phyloP scores from a whole-genome alignment of 2,888 invertebrate species.

The Drosophila merina region DNA sequence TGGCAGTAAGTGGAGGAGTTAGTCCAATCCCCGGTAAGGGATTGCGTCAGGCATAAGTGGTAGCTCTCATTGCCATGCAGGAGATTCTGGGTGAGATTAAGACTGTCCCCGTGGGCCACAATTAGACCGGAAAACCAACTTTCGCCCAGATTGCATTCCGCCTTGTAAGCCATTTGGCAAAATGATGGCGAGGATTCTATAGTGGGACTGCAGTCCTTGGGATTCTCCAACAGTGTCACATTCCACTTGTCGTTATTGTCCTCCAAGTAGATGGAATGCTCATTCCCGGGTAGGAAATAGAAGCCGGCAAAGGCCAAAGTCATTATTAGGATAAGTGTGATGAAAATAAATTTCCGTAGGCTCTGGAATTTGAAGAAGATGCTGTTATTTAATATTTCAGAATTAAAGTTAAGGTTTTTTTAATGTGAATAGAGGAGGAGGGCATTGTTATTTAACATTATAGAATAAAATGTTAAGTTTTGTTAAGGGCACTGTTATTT shows the following conservation, averaged over 20 bases:
- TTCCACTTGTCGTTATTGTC: slow-evolving; percentile 55
- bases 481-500: too few species aligned
- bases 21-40: slow-evolving; percentile 15
- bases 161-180: slow-evolving; percentile 56
- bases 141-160: slow-evolving; percentile 48
- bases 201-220: slow-evolving; percentile 48
- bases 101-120: slow-evolving; percentile 35
- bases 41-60: slow-evolving; percentile 44
- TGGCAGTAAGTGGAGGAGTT: slow-evolving; percentile 43
- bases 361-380: slow-evolving; percentile 38
- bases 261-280: slow-evolving; percentile 63
- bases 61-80: slow-evolving; percentile 49
- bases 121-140: slow-evolving; percentile 53
- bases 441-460: too few species aligned
- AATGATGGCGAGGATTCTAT: slow-evolving; percentile 25
- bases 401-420: too few species aligned
- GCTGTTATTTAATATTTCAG: too few species aligned
- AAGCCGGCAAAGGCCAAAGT: slow-evolving; percentile 88
- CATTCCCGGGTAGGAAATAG: slow-evolving; percentile 86
- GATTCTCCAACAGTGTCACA: slow-evolving; percentile 48
- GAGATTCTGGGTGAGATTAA: slow-evolving; percentile 42
- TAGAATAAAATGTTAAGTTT: too few species aligned
- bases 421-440: too few species aligned
- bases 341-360: slow-evolving; percentile 89
- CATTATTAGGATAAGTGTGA: slow-evolving; percentile 87